phyloP scores from a whole-genome alignment of 2,888 invertebrate genomes.

The Calameuta pallipes region DNA sequence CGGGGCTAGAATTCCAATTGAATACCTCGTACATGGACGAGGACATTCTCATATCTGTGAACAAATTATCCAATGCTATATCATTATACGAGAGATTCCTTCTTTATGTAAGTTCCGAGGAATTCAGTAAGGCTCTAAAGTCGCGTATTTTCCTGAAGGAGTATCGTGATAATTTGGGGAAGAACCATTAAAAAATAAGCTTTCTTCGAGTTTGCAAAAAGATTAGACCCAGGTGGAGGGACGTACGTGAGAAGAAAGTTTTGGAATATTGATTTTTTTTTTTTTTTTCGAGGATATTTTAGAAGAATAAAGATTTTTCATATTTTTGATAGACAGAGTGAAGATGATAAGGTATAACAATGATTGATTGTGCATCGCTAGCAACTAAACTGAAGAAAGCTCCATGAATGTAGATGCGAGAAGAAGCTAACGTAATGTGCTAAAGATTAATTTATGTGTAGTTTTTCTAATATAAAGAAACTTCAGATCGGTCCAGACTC shows the following conservation, averaged over 20 bases:
- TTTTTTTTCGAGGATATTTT: neutral
- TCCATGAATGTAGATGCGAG: neutral
- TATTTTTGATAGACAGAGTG: neutral
- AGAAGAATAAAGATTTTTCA: neutral
- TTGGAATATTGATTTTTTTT: neutral
- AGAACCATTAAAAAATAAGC: neutral
- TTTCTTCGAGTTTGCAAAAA: neutral
- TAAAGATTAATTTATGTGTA: neutral
- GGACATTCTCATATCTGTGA: conserved; percentile 75
- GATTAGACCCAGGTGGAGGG: neutral
- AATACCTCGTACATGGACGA: conserved; percentile 81
- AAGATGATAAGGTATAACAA: neutral
- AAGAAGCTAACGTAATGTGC: neutral
- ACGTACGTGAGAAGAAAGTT: neutral
- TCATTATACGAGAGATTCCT: conserved; percentile 9
- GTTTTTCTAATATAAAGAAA: neutral
- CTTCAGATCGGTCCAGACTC: neutral
- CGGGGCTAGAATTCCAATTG: conserved; percentile 72
- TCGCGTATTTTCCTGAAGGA: neutral
- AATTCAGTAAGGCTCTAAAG: neutral
- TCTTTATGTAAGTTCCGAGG: neutral
- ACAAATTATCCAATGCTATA: conserved; percentile 49
- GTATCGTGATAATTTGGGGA: neutral
- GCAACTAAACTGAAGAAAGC: neutral
- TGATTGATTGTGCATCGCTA: neutral